Evolutionary conservation across 2,888 invertebrate species (phyloP).

Genomic region (Blomia tropicalis): DNA sequence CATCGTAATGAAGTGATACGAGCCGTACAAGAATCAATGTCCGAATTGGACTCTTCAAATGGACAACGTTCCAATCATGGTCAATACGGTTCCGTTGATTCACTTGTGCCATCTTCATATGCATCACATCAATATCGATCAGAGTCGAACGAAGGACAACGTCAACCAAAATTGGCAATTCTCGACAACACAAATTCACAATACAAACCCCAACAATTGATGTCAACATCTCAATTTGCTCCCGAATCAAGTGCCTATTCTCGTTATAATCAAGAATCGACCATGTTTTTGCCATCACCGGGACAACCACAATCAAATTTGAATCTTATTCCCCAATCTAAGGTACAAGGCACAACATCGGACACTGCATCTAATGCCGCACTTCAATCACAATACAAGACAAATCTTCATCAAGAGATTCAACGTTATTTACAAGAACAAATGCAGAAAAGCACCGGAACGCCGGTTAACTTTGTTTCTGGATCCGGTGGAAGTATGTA

Average conservation of each 20-base stretch:
- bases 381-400: not conserved
- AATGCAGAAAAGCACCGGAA: not conserved
- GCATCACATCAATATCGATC: not conserved
- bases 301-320: not conserved
- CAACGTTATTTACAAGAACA: not conserved
- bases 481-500: not conserved
- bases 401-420: constrained; percentile 3
- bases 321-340: no score
- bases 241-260: not conserved
- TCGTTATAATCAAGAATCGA: not conserved
- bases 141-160: not conserved
- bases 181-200: not conserved
- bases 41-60: not conserved
- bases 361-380: not conserved
- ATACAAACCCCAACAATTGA: not conserved
- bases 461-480: not conserved
- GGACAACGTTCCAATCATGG: not conserved
- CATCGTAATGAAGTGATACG: not conserved
- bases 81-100: not conserved
- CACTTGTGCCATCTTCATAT: not conserved
- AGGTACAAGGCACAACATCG: not conserved
- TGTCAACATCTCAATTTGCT: not conserved
- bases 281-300: not conserved
- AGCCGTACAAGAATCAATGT: not conserved
- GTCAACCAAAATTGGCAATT: not conserved